These are phyloP conservation scores for Pocillopora verrucosa DNA, from an alignment of 64 coral and sea anemone species.

Conservation along the genomic window DNA sequence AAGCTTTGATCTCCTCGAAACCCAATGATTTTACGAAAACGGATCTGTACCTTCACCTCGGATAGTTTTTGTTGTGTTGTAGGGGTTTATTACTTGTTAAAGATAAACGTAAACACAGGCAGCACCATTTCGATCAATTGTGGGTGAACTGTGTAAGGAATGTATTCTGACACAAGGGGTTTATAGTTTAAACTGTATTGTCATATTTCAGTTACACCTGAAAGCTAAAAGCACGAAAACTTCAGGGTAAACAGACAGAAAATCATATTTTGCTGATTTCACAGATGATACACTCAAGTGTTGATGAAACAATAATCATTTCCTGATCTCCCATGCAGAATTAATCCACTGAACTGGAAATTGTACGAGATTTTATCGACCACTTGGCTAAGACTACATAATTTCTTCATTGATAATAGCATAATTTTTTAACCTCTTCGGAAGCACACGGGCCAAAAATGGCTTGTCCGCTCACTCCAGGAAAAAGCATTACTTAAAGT, in stretches of 20 bases:
- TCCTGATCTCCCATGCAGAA: slow-evolving; percentile 7
- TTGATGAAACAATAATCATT: slow-evolving; percentile 23
- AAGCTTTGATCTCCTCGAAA: too few relatives aligned
- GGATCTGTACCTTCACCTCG: not conserved
- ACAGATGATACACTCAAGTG: slow-evolving; percentile 1
- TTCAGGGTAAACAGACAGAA: not conserved
- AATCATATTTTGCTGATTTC: not conserved
- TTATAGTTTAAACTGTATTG: not conserved
- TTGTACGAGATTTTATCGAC: slow-evolving; percentile 18
- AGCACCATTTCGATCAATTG: not conserved
- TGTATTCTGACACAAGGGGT: not conserved
- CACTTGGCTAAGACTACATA: not conserved
- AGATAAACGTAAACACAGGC: not conserved
- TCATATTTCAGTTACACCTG: not conserved
- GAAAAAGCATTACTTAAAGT: not conserved
- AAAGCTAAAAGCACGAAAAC: not conserved
- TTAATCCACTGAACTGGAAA: slow-evolving; percentile 24
- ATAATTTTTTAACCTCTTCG: not conserved
- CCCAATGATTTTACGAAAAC: too few relatives aligned
- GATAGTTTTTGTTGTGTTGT: not conserved
- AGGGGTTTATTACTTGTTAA: not conserved
- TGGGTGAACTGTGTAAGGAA: not conserved
- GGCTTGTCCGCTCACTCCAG: not conserved
- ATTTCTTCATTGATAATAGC: not conserved
- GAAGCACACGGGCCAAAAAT: not conserved